Evolutionary conservation across 2,113 vertebrate species (phyloP).

Genomic region (Nerophis lumbriciformis): DNA sequence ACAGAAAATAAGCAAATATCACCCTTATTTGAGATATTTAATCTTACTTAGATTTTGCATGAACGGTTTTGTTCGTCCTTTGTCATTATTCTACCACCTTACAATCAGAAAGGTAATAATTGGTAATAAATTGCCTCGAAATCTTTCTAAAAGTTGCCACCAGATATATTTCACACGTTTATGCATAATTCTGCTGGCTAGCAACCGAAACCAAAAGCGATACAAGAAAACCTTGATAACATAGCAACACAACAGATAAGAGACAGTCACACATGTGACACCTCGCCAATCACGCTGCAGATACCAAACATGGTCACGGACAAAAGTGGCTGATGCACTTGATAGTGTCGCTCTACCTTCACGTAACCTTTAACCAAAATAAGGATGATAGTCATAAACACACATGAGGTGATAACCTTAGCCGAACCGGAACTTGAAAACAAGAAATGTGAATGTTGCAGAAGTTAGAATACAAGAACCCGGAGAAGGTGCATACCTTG

Average conservation of each 20-base stretch:
- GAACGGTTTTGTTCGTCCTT: no score
- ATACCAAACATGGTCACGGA: slow-evolving; percentile 64
- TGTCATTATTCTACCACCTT: no score
- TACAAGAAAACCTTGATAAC: slow-evolving; percentile 5
- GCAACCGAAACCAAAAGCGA: no score
- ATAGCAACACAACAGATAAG: slow-evolving; percentile 28
- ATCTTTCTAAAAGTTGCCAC: no score
- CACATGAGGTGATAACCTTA: background rate
- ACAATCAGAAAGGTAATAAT: no score
- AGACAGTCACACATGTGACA: slow-evolving; percentile 33
- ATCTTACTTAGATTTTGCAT: no score
- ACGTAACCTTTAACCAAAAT: background rate
- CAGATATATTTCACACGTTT: no score
- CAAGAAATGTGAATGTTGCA: background rate
- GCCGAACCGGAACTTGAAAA: background rate
- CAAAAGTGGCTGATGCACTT: slow-evolving; percentile 28
- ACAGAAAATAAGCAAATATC: no score
- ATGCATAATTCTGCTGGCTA: no score
- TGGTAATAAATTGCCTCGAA: no score
- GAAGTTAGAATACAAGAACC: background rate
- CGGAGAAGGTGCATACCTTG: slow-evolving; percentile 71
- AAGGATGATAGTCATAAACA: background rate
- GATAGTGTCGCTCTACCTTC: slow-evolving; percentile 22
- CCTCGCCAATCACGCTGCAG: slow-evolving; percentile 47
- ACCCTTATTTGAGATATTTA: no score